A percentile compares a stretch with the other conserved stretches of the same genome.
phyloP scores from a whole-genome alignment of 2,113 vertebrate species.

The Gymnorhina tibicen region DNA sequence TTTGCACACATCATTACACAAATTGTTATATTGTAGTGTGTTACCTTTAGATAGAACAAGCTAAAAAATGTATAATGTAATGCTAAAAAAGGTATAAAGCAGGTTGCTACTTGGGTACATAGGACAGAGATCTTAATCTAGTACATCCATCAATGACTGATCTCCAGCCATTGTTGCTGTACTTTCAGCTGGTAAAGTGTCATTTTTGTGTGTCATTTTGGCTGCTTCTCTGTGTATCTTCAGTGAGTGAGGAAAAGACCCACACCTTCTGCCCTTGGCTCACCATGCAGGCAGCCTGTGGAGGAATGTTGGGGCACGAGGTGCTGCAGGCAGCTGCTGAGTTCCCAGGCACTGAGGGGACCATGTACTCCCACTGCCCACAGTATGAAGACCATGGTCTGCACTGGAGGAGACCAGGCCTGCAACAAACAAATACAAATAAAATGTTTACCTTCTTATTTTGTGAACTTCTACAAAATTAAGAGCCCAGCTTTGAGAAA shows the following conservation, averaged over 20 bases:
- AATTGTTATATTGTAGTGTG: neutral
- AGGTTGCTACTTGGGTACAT: neutral
- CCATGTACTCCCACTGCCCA: fast-evolving
- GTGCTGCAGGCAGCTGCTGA: neutral
- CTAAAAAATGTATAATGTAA: neutral
- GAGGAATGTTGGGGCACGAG: neutral
- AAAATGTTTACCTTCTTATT: neutral
- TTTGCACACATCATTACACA: neutral
- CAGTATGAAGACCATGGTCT: neutral
- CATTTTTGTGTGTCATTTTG: neutral
- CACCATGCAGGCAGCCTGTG: neutral
- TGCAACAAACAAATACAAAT: neutral
- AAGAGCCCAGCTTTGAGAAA: neutral
- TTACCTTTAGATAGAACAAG: neutral
- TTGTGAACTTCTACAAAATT: neutral
- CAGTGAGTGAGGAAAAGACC: neutral
- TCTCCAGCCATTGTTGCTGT: neutral
- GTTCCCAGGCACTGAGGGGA: neutral
- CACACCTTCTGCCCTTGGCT: neutral
- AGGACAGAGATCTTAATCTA: neutral
- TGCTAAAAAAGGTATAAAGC: neutral
- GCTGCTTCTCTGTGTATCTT: neutral
- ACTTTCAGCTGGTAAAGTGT: neutral
- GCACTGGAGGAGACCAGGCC: neutral
- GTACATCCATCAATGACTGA: neutral